phyloP scores from a whole-genome alignment of 2,797 vertebrate species.

The Bucorvus abyssinicus region DNA sequence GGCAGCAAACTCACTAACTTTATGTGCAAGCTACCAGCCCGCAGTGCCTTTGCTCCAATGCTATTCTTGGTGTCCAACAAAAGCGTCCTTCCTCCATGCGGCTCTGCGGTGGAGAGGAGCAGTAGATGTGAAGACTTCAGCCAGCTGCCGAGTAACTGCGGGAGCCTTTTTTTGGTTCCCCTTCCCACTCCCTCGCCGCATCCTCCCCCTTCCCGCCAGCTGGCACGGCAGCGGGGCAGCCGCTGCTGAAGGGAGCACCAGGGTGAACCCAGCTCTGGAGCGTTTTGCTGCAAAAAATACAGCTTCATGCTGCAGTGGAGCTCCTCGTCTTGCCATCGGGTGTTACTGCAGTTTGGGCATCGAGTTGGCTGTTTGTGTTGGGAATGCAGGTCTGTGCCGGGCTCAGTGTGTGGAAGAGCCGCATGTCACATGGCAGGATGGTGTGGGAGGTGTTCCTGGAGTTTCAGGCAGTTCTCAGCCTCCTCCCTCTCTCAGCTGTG shows the following conservation, averaged over 20 bases:
- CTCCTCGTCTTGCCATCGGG: rapidly evolving
- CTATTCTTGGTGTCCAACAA: neutral
- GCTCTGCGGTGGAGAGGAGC: neutral
- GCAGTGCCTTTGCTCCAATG: rapidly evolving
- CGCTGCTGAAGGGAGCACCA: neutral
- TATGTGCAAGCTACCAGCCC: neutral
- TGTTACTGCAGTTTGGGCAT: neutral
- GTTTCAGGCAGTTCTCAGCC: neutral
- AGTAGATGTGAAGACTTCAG: neutral
- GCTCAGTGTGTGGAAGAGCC: neutral
- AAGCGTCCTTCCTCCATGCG: neutral
- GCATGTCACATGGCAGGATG: neutral
- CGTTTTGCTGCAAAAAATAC: neutral
- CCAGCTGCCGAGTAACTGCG: rapidly evolving
- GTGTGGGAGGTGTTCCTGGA: neutral
- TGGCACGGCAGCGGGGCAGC: neutral
- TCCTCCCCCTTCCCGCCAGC: neutral
- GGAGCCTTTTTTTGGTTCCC: neutral
- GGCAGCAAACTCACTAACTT: neutral
- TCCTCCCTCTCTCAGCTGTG: neutral
- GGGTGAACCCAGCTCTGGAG: neutral
- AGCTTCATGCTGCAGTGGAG: too few relatives aligned
- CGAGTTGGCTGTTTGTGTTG: neutral
- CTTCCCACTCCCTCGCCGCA: rapidly evolving
- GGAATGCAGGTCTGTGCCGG: rapidly evolving